A percentile compares a stretch with the other conserved stretches of the same genome.
phyloP scores from a whole-genome alignment of 2,888 invertebrate genomes.

The Andrena trimmerana region DNA sequence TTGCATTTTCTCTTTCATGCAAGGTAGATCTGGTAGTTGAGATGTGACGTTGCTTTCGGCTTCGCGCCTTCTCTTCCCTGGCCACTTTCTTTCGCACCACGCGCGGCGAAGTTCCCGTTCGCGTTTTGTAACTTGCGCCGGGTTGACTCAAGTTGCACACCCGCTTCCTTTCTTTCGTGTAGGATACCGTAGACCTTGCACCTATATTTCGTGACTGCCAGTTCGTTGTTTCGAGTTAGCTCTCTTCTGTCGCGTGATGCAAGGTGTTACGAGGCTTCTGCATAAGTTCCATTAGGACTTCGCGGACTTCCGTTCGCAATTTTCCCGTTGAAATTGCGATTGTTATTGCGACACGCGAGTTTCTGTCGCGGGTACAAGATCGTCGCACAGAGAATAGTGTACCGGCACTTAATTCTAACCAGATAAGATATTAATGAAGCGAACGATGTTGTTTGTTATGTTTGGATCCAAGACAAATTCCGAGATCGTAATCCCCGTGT shows the following conservation, averaged over 20 bases:
- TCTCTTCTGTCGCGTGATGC: too few relatives aligned
- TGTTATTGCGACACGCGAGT: not conserved
- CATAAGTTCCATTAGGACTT: not conserved
- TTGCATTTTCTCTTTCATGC: not conserved
- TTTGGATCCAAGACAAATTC: conserved; percentile 41
- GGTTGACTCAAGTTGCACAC: not conserved
- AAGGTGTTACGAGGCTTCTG: not conserved
- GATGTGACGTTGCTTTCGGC: not conserved
- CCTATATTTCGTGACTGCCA: not conserved
- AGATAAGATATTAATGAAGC: not conserved
- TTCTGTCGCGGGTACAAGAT: not conserved
- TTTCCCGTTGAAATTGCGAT: conserved; percentile 6
- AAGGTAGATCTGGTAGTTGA: not conserved
- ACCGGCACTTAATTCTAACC: not conserved
- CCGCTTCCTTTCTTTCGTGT: not conserved
- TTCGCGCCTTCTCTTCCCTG: not conserved
- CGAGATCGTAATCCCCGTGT: conserved; percentile 27
- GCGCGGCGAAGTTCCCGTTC: not conserved
- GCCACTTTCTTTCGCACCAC: not conserved
- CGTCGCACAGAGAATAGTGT: conserved; percentile 3
- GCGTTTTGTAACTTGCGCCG: not conserved
- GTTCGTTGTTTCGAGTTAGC: too few relatives aligned
- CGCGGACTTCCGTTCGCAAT: not conserved
- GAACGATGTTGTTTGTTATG: not conserved
- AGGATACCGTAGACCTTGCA: not conserved